Evolutionary conservation across 2,888 invertebrate species (phyloP).

Genomic region (Plebejus melissa): DNA sequence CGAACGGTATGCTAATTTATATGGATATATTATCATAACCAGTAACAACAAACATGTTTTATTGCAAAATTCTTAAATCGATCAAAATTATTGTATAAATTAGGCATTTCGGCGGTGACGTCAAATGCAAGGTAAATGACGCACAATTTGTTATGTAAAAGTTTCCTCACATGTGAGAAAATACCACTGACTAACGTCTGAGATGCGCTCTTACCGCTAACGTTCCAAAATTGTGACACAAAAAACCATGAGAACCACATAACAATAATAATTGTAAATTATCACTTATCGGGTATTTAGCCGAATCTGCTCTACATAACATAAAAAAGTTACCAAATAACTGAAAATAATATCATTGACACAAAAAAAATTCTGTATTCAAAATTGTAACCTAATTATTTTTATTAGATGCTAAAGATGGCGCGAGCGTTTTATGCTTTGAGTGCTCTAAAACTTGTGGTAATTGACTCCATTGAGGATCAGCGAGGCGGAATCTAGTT

Average conservation of each 20-base stretch:
- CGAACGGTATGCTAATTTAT: background rate
- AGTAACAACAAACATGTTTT: background rate
- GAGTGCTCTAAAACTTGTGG: constrained; percentile 27
- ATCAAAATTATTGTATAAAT: background rate
- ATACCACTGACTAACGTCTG: background rate
- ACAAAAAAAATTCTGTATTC: background rate
- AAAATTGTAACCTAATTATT: background rate
- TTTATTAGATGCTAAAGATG: background rate
- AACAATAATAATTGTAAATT: background rate
- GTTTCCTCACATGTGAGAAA: background rate
- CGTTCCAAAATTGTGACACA: background rate
- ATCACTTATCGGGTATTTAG: background rate
- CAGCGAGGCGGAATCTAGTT: constrained; percentile 62
- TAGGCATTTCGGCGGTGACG: background rate
- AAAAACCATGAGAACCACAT: constrained; percentile 4
- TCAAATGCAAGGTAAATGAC: background rate
- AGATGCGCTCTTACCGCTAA: background rate
- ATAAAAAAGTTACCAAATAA: background rate
- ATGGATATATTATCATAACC: background rate
- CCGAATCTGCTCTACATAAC: background rate
- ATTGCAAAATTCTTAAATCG: background rate
- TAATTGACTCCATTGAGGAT: constrained; percentile 62
- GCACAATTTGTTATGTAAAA: background rate
- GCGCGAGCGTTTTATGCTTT: constrained; percentile 6
- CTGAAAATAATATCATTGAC: background rate